Evolutionary conservation across 2,888 invertebrate species (phyloP), one percentile per base, ranked within the genome.

Genomic region (Thereva nobilitata): DNA sequence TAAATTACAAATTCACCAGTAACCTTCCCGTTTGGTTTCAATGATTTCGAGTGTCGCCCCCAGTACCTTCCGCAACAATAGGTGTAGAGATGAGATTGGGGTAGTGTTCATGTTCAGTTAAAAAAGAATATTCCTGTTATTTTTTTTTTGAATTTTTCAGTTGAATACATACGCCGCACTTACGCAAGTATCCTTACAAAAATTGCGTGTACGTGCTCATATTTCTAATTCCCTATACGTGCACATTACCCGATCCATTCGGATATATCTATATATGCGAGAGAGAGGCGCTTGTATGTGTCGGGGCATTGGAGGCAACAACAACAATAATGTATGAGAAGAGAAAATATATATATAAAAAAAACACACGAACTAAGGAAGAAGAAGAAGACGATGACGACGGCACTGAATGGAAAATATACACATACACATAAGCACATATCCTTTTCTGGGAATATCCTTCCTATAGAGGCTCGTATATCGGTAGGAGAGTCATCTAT

Each of bases 171-270:
- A 66, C 66, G 50, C 41, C 47, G 56, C 66, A 57, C 55, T 50
- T 50, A 56, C 56, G 56, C 66, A 66, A 56, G 66, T 66, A 54
- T 50, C 61, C 61, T 59, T 45, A 50, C 66, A 66, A 66, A 66
- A 66, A 66, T 66, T 66, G 66, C 66, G 52, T 40, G 52, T 66
- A 66, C 66, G 66, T 66, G 59, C 61, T 53, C 61, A 59, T 66
- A 66, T 56, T 66, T 66, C 59, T 66, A 66, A 66, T 66, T 66
- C 59, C 41, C 53, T 38, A 34, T 50, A 53, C 66, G 59, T 66
- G 53, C 45, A 42, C 4, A 35, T 40, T 47, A 41, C 50, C 50
- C 50, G 61, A 50, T 61, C 50, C 61, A 61, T 61, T 61, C 61
- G 50, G 41, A 50, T 50, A 61, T 61, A 50, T 61, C 49, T 50